Conservation (phyloP, 1,140 invertebrate species). For the Choristoneura fumiferana region DNA sequence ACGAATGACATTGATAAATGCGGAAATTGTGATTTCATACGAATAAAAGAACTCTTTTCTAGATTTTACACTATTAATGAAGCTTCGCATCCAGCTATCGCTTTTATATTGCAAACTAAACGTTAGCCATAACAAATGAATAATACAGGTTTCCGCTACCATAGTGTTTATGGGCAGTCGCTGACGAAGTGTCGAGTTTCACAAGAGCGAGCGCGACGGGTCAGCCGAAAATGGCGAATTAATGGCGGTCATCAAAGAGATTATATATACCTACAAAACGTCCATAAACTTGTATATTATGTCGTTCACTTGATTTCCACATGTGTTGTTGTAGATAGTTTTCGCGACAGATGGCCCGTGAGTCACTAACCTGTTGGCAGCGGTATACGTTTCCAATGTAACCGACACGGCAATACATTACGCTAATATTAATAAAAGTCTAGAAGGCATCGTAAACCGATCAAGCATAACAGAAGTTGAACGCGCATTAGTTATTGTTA, state of each 20-base stretch:
- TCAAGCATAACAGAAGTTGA: constrained; percentile 12
- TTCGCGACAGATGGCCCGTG: constrained; percentile 70
- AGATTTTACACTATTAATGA: no score
- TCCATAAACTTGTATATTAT: constrained; percentile 36
- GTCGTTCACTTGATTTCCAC: constrained; percentile 60
- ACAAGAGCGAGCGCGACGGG: constrained; percentile 36
- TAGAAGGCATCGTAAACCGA: constrained; percentile 34
- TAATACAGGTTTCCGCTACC: constrained; percentile 9
- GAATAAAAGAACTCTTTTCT: neutral
- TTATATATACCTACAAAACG: constrained; percentile 40
- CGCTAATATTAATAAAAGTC: constrained; percentile 35
- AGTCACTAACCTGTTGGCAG: constrained; percentile 66
- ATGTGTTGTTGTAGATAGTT: constrained; percentile 63
- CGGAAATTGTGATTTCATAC: neutral
- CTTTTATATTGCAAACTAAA: neutral
- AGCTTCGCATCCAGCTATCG: no score
- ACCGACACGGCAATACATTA: constrained; percentile 49
- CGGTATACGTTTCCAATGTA: constrained; percentile 50
- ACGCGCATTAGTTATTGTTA: constrained; percentile 7
- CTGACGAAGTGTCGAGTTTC: constrained; percentile 46
- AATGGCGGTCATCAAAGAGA: constrained; percentile 44
- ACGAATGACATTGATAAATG: constrained; percentile 31
- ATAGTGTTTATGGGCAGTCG: constrained; percentile 26
- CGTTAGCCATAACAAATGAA: constrained; percentile 8
- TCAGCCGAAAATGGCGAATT: constrained; percentile 51